Evolutionary conservation across 2,113 vertebrate genomes (phyloP).

Genomic region (Coregonus clupeaformis): DNA sequence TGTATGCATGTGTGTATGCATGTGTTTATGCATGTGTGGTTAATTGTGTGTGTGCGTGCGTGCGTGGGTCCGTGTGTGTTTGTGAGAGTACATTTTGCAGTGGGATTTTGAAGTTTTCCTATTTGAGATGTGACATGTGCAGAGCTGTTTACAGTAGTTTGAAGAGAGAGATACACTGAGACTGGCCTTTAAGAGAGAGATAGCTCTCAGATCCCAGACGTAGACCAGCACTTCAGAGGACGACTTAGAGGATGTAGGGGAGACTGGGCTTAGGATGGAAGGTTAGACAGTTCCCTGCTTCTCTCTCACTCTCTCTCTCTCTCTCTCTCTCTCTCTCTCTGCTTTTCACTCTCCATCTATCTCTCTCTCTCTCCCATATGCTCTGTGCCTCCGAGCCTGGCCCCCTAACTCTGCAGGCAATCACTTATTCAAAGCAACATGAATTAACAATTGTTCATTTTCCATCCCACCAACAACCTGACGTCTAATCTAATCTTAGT

Average conservation of each 20-base stretch:
- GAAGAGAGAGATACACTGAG: conserved; percentile 47
- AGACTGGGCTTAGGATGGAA: conserved; percentile 15
- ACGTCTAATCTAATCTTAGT: conserved; percentile 39
- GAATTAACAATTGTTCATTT: conserved; percentile 67
- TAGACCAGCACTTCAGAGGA: conserved; percentile 31
- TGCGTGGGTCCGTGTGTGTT: not conserved
- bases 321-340: conserved; percentile 6
- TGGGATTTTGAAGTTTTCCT: not conserved
- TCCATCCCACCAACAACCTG: conserved; percentile 62
- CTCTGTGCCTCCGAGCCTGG: conserved; percentile 58
- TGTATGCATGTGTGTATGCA: not conserved
- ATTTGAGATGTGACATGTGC: conserved; percentile 28
- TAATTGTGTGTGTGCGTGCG: too few species aligned
- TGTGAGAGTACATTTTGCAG: too few species aligned
- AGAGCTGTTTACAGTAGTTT: conserved; percentile 19
- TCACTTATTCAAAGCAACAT: conserved; percentile 68
- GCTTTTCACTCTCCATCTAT: not conserved
- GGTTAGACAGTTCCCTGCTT: conserved; percentile 36
- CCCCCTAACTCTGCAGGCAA: conserved; percentile 46
- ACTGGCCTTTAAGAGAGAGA: conserved; percentile 35
- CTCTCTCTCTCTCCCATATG: conserved; percentile 58
- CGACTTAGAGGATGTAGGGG: not conserved
- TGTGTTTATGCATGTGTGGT: not conserved
- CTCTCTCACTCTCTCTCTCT: not conserved
- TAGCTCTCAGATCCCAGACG: conserved; percentile 23